Evolutionary conservation across 2,888 invertebrate species (phyloP).

Genomic region (Autographa pulchrina): DNA sequence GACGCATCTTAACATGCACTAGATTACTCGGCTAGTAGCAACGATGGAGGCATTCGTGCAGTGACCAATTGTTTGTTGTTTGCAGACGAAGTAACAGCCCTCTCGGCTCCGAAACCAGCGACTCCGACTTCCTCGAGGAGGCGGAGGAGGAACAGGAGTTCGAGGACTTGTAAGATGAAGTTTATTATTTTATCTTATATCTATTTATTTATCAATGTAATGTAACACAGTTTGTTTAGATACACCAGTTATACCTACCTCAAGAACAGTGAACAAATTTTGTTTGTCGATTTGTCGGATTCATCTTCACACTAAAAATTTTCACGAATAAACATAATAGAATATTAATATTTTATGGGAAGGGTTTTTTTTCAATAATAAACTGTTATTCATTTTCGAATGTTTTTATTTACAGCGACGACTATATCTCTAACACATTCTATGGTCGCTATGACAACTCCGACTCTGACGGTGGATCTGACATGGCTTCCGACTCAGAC

Average conservation of each 20-base stretch:
- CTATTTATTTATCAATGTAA: constrained; percentile 16
- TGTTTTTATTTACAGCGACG: constrained; percentile 34
- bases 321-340: too few species aligned
- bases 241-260: too few species aligned
- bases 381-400: neutral
- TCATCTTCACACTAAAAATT: too few species aligned
- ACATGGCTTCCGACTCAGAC: constrained; percentile 50
- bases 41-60: neutral
- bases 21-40: neutral
- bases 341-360: too few species aligned
- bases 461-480: constrained; percentile 74
- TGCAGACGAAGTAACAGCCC: constrained; percentile 70
- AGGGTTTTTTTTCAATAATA: too few species aligned
- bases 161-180: constrained; percentile 48
- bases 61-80: constrained; percentile 31
- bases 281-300: too few species aligned
- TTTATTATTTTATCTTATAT: neutral
- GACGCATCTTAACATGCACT: too few species aligned
- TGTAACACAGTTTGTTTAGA: constrained; percentile 5
- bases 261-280: too few species aligned
- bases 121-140: constrained; percentile 61
- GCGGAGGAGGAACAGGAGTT: constrained; percentile 63
- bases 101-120: constrained; percentile 58
- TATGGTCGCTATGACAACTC: constrained; percentile 19
- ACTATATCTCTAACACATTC: constrained; percentile 33